These are phyloP conservation scores for Propithecus deckenii DNA, from an alignment of 2,797 vertebrate genomes.

Conservation along the genomic window DNA sequence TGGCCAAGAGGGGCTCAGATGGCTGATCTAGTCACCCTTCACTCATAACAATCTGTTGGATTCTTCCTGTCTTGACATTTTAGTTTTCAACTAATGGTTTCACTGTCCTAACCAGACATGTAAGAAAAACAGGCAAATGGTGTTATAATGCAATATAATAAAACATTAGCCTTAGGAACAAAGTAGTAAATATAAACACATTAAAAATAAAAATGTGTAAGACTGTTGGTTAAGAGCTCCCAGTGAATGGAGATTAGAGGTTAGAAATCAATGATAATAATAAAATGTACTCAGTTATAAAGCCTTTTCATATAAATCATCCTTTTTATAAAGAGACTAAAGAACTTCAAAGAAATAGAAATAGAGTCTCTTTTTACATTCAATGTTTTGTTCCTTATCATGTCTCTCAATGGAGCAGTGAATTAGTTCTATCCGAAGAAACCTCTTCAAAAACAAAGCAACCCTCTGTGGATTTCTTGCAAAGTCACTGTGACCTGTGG, in stretches of 20 bases:
- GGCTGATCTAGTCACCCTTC: background rate
- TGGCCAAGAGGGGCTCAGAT: background rate
- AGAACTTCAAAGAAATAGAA: slow-evolving; percentile 64
- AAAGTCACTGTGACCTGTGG: slow-evolving; percentile 49
- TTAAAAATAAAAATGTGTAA: slow-evolving; percentile 48
- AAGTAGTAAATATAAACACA: slow-evolving; percentile 35
- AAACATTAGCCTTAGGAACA: slow-evolving; percentile 28
- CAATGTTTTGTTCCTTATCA: slow-evolving; percentile 58
- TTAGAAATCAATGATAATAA: slow-evolving; percentile 61
- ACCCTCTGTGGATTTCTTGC: slow-evolving; percentile 35
- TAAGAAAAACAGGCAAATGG: slow-evolving; percentile 39
- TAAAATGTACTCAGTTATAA: slow-evolving; percentile 46
- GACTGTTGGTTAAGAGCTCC: background rate
- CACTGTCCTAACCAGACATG: slow-evolving; percentile 12
- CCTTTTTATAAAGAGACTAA: slow-evolving; percentile 55
- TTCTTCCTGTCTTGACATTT: background rate
- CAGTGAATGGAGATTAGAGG: slow-evolving; percentile 45
- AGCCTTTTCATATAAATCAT: slow-evolving; percentile 61
- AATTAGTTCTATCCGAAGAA: slow-evolving; percentile 68
- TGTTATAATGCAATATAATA: background rate
- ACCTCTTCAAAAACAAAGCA: slow-evolving; percentile 65
- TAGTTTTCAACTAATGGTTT: slow-evolving; percentile 32
- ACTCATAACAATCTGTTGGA: background rate
- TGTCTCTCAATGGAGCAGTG: slow-evolving; percentile 15
- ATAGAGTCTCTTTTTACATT: slow-evolving; percentile 24